Evolutionary conservation across 2,113 vertebrate genomes (phyloP).

Genomic region (Solenodon paradoxus): DNA sequence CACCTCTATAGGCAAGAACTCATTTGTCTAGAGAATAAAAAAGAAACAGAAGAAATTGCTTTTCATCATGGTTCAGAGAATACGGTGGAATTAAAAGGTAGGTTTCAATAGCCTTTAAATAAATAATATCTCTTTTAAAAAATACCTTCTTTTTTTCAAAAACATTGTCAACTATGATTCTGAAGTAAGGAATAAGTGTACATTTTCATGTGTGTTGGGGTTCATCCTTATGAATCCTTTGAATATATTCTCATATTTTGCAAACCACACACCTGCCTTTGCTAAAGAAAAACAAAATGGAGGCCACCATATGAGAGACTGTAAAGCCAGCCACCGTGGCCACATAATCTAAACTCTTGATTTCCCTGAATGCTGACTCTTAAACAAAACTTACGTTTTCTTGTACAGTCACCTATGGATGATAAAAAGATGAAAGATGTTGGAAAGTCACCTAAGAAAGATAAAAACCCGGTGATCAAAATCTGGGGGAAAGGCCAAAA

Average conservation of each 20-base stretch:
- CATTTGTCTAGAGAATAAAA: not conserved
- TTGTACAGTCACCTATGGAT: too few relatives aligned
- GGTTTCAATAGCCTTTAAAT: not conserved
- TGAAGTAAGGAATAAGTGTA: not conserved
- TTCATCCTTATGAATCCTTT: not conserved
- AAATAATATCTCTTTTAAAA: not conserved
- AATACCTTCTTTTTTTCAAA: not conserved
- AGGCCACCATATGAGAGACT: not conserved
- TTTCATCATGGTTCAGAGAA: not conserved
- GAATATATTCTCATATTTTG: constrained; percentile 5
- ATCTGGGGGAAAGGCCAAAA: too few relatives aligned
- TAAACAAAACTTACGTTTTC: too few relatives aligned
- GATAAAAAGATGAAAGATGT: too few relatives aligned
- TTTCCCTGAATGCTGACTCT: not conserved
- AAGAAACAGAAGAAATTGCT: not conserved
- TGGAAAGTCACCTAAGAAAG: too few relatives aligned
- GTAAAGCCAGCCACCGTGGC: not conserved
- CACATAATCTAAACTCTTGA: not conserved
- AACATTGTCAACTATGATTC: not conserved
- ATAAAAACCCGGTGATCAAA: too few relatives aligned
- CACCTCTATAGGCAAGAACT: not conserved
- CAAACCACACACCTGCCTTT: not conserved
- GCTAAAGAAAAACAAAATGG: not conserved
- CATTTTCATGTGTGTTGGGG: not conserved
- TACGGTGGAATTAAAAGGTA: not conserved